A percentile compares a stretch with the other conserved stretches of the same genome.
Evolutionary conservation across 2,797 vertebrate species (phyloP).

Genomic region (Malacoctenus gilli): DNA sequence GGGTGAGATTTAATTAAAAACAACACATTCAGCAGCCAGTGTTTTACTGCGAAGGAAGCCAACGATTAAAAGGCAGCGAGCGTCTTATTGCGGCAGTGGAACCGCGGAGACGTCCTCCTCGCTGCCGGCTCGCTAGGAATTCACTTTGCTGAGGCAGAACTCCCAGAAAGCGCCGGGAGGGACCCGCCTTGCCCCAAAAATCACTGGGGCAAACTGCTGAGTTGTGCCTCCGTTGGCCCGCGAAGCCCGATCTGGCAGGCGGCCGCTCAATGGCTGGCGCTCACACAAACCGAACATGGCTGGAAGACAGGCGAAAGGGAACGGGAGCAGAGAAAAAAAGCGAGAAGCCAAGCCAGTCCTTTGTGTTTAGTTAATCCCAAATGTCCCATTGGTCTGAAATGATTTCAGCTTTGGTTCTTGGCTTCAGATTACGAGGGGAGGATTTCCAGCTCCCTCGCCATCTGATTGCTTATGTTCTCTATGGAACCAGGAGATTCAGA

Average conservation of each 20-base stretch:
- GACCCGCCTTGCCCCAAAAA: conserved; percentile 52
- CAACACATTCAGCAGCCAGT: too few species aligned
- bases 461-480: conserved; percentile 60
- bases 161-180: conserved; percentile 59
- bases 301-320: conserved; percentile 55
- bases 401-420: conserved; percentile 61
- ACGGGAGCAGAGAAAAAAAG: conserved; percentile 1
- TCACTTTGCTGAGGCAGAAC: conserved; percentile 44
- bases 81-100: conserved; percentile 25
- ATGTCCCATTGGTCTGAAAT: conserved; percentile 61
- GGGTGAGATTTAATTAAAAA: too few species aligned
- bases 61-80: conserved; percentile 23
- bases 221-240: conserved; percentile 35
- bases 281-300: conserved; percentile 40
- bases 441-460: conserved; percentile 60
- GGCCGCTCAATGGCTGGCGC: conserved; percentile 44
- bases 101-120: conserved; percentile 16
- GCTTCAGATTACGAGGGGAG: conserved; percentile 50
- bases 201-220: conserved; percentile 47
- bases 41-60: conserved; percentile 25
- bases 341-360: conserved; percentile 47
- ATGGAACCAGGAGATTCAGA: conserved; percentile 30
- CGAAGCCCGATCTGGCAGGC: conserved; percentile 52
- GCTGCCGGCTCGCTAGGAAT: conserved; percentile 17
- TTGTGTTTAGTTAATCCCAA: conserved; percentile 67